phyloP scores from a whole-genome alignment of 2,797 vertebrate species.

The Carapus acus region DNA sequence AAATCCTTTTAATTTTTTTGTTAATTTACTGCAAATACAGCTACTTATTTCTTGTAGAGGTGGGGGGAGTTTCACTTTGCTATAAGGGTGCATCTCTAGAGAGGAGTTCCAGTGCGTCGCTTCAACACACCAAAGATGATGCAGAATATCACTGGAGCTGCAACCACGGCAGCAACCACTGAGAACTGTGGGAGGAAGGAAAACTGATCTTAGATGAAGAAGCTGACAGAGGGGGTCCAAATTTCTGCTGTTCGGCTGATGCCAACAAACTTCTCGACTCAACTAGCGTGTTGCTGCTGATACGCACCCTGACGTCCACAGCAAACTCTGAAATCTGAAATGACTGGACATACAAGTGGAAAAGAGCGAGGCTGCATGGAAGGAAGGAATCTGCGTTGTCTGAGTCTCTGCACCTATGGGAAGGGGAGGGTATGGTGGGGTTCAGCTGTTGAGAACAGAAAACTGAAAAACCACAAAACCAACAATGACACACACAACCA shows the following conservation, averaged over 20 bases:
- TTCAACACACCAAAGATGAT: slow-evolving; percentile 40
- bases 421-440: slow-evolving; percentile 7
- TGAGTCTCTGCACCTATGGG: slow-evolving; percentile 72
- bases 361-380: slow-evolving; percentile 77
- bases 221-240: not conserved
- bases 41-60: too few relatives aligned
- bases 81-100: too few relatives aligned
- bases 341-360: slow-evolving; percentile 59
- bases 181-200: slow-evolving; percentile 50
- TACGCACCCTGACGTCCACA: not conserved
- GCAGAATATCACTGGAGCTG: slow-evolving; percentile 51
- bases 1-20: too few relatives aligned
- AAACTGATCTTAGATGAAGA: not conserved
- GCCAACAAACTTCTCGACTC: not conserved
- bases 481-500: not conserved
- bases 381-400: slow-evolving; percentile 69
- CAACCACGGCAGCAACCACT: slow-evolving; percentile 50
- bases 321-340: slow-evolving; percentile 68
- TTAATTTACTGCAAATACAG: too few relatives aligned
- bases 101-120: slow-evolving; percentile 24
- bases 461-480: not conserved
- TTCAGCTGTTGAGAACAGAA: not conserved
- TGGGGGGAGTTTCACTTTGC: too few relatives aligned
- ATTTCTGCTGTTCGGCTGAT: not conserved
- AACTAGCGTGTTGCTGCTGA: too few relatives aligned